Evolutionary conservation across 2,797 vertebrate species (phyloP).

Genomic region (Pseudochirops cupreus): DNA sequence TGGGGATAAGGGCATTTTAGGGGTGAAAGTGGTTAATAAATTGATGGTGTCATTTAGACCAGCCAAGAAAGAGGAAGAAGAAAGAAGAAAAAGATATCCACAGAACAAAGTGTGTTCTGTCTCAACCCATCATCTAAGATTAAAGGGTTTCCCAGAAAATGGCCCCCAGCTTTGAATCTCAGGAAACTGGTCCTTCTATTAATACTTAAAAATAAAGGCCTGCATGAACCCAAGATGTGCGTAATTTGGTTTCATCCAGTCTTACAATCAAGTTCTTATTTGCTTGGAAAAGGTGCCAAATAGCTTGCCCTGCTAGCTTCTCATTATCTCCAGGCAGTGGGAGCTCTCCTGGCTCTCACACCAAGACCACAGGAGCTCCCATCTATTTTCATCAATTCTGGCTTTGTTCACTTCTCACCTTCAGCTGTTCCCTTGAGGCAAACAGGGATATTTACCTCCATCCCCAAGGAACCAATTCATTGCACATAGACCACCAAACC

Average conservation of each 20-base stretch:
- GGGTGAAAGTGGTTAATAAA: not conserved
- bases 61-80: not conserved
- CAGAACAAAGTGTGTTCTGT: not conserved
- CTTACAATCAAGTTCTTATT: not conserved
- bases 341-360: not conserved
- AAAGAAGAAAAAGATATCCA: not conserved
- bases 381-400: constrained; percentile 25
- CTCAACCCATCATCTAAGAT: not conserved
- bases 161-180: not conserved
- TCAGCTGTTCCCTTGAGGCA: not conserved
- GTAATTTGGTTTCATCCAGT: not conserved
- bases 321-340: not conserved
- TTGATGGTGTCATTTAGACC: not conserved
- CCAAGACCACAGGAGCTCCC: not conserved
- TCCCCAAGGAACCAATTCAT: not conserved
- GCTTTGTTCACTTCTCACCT: constrained; percentile 8
- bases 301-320: not conserved
- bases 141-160: constrained; percentile 10
- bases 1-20: not conserved
- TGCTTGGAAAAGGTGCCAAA: not conserved
- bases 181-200: not conserved
- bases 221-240: not conserved
- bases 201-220: constrained; percentile 7
- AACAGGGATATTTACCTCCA: not conserved
- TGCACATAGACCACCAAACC: not conserved